Base-by-base conservation (phyloP, 2,113 vertebrate species). In the Pyrgilauda ruficollis region DNA sequence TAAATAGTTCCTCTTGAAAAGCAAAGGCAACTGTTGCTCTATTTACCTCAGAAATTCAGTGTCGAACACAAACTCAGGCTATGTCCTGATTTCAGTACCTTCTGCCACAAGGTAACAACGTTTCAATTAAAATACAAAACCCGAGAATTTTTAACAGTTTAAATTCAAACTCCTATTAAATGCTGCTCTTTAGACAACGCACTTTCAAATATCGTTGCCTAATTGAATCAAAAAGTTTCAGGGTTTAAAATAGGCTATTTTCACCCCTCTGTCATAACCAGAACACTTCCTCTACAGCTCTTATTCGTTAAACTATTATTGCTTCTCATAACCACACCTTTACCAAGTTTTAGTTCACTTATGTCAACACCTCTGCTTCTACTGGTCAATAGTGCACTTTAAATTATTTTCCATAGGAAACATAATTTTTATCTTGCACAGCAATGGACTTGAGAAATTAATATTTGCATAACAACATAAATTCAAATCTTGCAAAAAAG, bases 141-240 rank as follows among this genome's bases (percentile, higher is more conserved):
- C 26, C 6, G 2, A 59, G 18, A 3, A 46, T 28, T 44, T 78
- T 81, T 47, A 77, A 30, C 3, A 59, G 19, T 15, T 75, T 39
- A 64, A 63, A 43, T 39, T 76, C 43, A 76, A 72, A 53, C 4
- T 63, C 47, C 15, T 49, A 28, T 39, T 41, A 46, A 41, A 46
- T n/a, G 33, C 12, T 66, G 3, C 8, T n/a, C 18, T 66, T 87
- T 24, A 70, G 15, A 59, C 4, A 67, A 27, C 10, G 27, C 15
- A 35, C 8, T 80, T 69, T 22, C 19, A 84, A 84, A 15, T 69
- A 77, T 3, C 0, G 2, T 6, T 33, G 28, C 10, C 11, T 67
- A 26, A 13, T 1, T 47, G 15, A 84, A 58, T 31, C 0, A 59
- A 2, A 18, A 20, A 59, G 41, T 5, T 11, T 80, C 2, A 0